Evolutionary conservation across 2,797 vertebrate genomes (phyloP).

Genomic region (Platalea minor): DNA sequence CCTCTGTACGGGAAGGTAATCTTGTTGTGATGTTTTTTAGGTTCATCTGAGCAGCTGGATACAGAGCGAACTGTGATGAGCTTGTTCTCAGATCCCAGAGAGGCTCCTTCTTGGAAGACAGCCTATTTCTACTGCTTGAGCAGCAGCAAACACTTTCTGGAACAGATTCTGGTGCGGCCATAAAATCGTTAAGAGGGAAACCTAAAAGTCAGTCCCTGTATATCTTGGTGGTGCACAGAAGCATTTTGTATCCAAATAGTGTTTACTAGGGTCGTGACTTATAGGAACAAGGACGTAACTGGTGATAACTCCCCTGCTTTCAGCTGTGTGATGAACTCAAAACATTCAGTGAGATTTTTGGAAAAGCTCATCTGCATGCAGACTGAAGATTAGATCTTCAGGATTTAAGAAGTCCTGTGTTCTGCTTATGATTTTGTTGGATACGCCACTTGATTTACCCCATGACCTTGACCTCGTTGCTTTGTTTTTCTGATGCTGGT

Average conservation of each 20-base stretch:
- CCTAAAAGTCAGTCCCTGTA: not conserved
- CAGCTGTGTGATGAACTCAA: not conserved
- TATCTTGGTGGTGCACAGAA: not conserved
- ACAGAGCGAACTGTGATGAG: constrained; percentile 81
- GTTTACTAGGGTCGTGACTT: not conserved
- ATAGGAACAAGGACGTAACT: not conserved
- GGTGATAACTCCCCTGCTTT: not conserved
- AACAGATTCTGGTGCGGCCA: constrained; percentile 87
- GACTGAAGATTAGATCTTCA: not conserved
- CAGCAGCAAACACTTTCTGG: constrained; percentile 93
- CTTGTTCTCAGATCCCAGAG: constrained; percentile 83
- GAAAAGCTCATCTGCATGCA: not conserved
- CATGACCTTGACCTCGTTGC: not conserved
- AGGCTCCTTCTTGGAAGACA: constrained; percentile 84
- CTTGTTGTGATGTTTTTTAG: constrained; percentile 21
- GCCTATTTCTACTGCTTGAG: constrained; percentile 92
- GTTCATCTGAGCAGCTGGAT: constrained; percentile 80
- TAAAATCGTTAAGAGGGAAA: not conserved
- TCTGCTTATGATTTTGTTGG: not conserved
- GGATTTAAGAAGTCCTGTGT: not conserved
- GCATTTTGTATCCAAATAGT: not conserved
- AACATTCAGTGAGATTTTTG: not conserved
- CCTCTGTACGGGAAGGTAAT: not conserved
- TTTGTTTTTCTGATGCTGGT: not conserved
- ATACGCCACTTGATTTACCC: not conserved